Evolutionary conservation across 2,113 vertebrate species (phyloP), one percentile per base, ranked within the genome.

Genomic region (Cyprinodon tularosa): DNA sequence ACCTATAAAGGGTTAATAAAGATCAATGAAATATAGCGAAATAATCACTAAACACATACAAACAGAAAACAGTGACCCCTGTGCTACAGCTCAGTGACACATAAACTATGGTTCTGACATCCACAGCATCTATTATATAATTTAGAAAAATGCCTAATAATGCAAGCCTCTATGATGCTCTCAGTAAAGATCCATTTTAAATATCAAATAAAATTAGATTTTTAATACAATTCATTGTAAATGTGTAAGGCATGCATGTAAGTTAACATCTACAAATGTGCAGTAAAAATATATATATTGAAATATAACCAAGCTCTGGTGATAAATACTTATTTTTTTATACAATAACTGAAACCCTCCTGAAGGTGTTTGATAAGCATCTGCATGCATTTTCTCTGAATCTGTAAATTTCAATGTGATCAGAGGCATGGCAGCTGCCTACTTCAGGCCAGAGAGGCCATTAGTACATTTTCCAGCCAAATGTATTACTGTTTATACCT

Each of bases 371-470:
- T 57, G 50, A 57, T 20, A 9, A 57, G 50, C 50, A 20, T n/a
- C 20, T 15, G 14, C 0, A 20, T 57, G 17, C 8, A 57, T 57
- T 57, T 57, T 14, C 17, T 57, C 50, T 57, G 37, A 11, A 29
- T 53, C 3, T 53, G 40, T 68, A 7, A 36, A 66, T 9, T 42
- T 37, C 60, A 78, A 59, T 72, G 37, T 42, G n/a, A 66, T 36
- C 6, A 66, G 6, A 67, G 7, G n/a, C 62, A 63, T 11, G 69
- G 71, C 64, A 72, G 64, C 72, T 85, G 86, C 68, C 71, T 74
- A 60, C 67, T 62, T 77, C 47, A 20, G 68, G 78, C 20, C 77
- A 36, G 29, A 36, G 20, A 57, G 50, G 50, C 50, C 20, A 17
- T 57, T 53, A 6, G 50, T 53, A n/a, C 50, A 57, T 57, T n/a